Evolutionary conservation across 1,140 invertebrate species (phyloP).

Genomic region (Zaprionus africanus): DNA sequence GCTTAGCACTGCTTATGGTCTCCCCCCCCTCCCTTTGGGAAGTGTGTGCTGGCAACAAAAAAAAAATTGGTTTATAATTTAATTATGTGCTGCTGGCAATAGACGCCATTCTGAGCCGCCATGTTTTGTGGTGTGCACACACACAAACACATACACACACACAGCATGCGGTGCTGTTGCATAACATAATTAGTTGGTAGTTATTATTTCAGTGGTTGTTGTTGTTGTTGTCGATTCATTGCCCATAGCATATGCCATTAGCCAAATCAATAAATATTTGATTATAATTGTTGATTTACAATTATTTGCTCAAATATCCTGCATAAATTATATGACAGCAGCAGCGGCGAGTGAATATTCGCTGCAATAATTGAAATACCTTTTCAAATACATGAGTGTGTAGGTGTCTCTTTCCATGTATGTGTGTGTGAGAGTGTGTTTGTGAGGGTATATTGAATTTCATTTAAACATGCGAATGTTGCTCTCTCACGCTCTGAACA

Average conservation of each 20-base stretch:
- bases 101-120: slow-evolving; percentile 32
- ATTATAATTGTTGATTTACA: slow-evolving; percentile 79
- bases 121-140: slow-evolving; percentile 8
- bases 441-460: background rate
- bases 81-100: slow-evolving; percentile 43
- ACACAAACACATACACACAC: background rate
- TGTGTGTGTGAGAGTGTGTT: background rate
- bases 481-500: background rate
- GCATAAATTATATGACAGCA: slow-evolving; percentile 58
- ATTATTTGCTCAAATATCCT: slow-evolving; percentile 58
- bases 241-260: slow-evolving; percentile 55
- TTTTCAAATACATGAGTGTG: slow-evolving; percentile 4
- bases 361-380: slow-evolving; percentile 10
- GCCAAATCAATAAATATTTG: slow-evolving; percentile 77
- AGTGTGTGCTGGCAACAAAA: slow-evolving; percentile 7
- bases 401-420: background rate
- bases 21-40: background rate
- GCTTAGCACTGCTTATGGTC: slow-evolving; percentile 48
- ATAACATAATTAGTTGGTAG: slow-evolving; percentile 63
- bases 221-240: slow-evolving; percentile 10
- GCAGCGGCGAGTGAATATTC: background rate
- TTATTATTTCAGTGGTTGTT: slow-evolving; percentile 30
- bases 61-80: slow-evolving; percentile 59
- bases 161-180: slow-evolving; percentile 30
- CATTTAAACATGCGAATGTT: background rate